Evolutionary conservation across 1,140 invertebrate species (phyloP).

Genomic region (Drosophila orena): DNA sequence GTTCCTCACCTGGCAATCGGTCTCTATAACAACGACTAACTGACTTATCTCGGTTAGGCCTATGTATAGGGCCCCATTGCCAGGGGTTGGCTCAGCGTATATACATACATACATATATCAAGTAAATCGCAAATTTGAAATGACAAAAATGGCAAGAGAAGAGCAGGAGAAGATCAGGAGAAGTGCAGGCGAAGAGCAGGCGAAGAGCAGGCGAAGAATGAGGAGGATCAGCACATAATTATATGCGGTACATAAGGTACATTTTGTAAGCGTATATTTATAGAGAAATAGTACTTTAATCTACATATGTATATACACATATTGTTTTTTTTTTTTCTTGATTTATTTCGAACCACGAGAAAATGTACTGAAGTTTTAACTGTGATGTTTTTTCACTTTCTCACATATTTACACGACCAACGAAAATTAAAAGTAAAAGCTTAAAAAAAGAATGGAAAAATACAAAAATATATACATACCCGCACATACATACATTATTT

Average conservation of each 20-base stretch:
- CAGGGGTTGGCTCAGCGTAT: slow-evolving; percentile 1
- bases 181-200: background rate
- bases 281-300: slow-evolving; percentile 41
- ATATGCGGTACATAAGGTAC: slow-evolving; percentile 25
- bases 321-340: slow-evolving; percentile 40
- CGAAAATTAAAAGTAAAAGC: slow-evolving; percentile 14
- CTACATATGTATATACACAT: slow-evolving; percentile 38
- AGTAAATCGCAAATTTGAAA: slow-evolving; percentile 21
- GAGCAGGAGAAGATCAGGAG: too few species aligned
- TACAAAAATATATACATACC: slow-evolving; percentile 25
- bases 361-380: slow-evolving; percentile 81
- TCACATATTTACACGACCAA: slow-evolving; percentile 66
- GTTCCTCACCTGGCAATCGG: slow-evolving; percentile 19
- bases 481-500: slow-evolving; percentile 18
- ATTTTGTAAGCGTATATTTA: slow-evolving; percentile 46
- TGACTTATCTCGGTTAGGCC: background rate
- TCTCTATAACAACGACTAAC: background rate
- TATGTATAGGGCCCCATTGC: background rate
- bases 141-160: background rate
- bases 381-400: slow-evolving; percentile 82
- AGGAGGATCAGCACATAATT: slow-evolving; percentile 9
- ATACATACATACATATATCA: too few species aligned
- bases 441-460: slow-evolving; percentile 13
- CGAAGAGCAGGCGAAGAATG: background rate
- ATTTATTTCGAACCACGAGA: slow-evolving; percentile 67